Conservation (phyloP, 2,113 vertebrate genomes). For the Abramis brama region DNA sequence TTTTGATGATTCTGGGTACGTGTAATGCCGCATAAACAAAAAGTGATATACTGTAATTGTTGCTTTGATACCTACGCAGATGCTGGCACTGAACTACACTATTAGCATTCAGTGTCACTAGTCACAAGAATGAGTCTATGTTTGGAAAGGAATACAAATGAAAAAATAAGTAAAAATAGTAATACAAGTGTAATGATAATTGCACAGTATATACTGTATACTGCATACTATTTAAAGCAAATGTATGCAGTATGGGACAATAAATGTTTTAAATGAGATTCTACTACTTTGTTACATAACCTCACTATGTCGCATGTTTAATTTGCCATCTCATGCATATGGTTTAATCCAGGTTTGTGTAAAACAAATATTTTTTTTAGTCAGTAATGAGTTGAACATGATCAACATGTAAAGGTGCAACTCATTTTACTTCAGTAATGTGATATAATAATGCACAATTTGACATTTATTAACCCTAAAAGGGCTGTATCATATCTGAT, state of each 20-base stretch:
- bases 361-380: background rate
- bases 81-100: background rate
- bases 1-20: conserved; percentile 89
- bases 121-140: background rate
- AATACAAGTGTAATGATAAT: no score
- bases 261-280: background rate
- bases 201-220: no score
- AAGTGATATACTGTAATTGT: background rate
- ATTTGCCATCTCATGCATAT: background rate
- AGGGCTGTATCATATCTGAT: background rate
- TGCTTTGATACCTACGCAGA: background rate
- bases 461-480: background rate
- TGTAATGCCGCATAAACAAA: conserved; percentile 46
- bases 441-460: background rate
- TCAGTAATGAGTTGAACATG: background rate
- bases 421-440: background rate
- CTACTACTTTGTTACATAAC: background rate
- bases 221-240: background rate
- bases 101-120: conserved; percentile 5
- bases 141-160: background rate
- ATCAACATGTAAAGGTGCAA: background rate
- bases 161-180: no score
- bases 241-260: background rate
- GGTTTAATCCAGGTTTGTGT: background rate
- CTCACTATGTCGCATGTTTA: no score